Conservation (phyloP, 2,888 invertebrate genomes). For the Microctonus brassicae region DNA sequence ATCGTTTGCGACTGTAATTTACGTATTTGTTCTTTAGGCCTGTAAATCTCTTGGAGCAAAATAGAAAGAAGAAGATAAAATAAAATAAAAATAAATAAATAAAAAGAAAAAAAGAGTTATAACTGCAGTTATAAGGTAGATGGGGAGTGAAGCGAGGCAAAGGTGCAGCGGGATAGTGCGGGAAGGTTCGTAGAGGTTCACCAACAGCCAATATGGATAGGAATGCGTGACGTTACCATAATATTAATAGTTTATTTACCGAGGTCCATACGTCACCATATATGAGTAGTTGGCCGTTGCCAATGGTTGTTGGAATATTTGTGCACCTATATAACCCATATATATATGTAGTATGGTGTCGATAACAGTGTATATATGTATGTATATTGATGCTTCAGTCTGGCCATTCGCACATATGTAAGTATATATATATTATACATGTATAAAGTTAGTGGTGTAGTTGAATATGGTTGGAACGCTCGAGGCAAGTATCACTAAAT, state of each 20-base stretch:
- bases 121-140: slow-evolving; percentile 13
- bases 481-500: slow-evolving; percentile 66
- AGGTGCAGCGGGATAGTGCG: neutral
- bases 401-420: neutral
- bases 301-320: slow-evolving; percentile 18
- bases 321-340: slow-evolving; percentile 18
- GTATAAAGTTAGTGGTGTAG: neutral
- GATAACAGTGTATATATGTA: slow-evolving; percentile 7
- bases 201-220: slow-evolving; percentile 68
- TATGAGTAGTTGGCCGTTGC: slow-evolving; percentile 11
- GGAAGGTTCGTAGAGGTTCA: slow-evolving; percentile 42
- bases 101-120: neutral
- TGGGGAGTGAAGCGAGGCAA: slow-evolving; percentile 55
- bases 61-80: slow-evolving; percentile 20
- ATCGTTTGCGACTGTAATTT: slow-evolving; percentile 65
- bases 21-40: slow-evolving; percentile 68
- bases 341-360: slow-evolving; percentile 4
- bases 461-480: slow-evolving; percentile 49
- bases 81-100: slow-evolving; percentile 7
- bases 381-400: neutral
- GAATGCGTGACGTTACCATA: slow-evolving; percentile 69
- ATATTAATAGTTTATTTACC: slow-evolving; percentile 70
- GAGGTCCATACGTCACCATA: slow-evolving; percentile 66
- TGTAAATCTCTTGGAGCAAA: slow-evolving; percentile 58
- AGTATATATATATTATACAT: neutral